Conservation (phyloP, 2,888 invertebrate genomes). For the Caenorhabditis panamensis region DNA sequence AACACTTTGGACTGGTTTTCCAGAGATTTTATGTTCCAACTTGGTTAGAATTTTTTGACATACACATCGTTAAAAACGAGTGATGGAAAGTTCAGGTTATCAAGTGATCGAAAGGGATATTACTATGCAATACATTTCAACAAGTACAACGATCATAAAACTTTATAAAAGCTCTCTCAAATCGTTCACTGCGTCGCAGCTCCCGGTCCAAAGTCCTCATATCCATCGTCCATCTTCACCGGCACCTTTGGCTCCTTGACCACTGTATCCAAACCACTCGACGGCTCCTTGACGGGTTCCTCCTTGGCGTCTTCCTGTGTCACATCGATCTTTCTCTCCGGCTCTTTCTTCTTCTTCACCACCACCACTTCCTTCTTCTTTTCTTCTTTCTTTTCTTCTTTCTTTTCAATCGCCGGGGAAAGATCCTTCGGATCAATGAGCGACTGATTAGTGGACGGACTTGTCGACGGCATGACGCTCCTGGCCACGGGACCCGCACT, state of each 20-base stretch:
- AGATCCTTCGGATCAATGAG: neutral
- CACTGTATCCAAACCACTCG: slow-evolving; percentile 13
- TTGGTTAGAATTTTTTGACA: too few species aligned
- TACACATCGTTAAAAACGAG: too few species aligned
- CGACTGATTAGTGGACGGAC: neutral
- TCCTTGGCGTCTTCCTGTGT: slow-evolving; percentile 17
- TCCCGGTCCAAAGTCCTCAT: slow-evolving; percentile 46
- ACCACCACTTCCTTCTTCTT: slow-evolving; percentile 18
- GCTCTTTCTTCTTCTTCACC: neutral
- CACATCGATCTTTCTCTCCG: slow-evolving; percentile 31
- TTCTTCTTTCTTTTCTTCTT: slow-evolving; percentile 4
- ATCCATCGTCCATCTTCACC: slow-evolving; percentile 45
- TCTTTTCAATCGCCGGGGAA: slow-evolving; percentile 26
- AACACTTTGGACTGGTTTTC: too few species aligned
- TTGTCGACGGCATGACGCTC: neutral
- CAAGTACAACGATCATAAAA: too few species aligned
- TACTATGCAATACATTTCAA: too few species aligned
- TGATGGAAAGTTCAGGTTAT: too few species aligned
- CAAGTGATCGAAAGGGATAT: too few species aligned
- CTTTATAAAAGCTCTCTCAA: too few species aligned
- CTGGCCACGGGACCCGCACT: neutral
- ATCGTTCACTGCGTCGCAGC: too few species aligned
- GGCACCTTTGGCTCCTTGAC: slow-evolving; percentile 30
- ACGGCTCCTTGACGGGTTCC: slow-evolving; percentile 1
- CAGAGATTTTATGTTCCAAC: too few species aligned